Base-by-base conservation (phyloP, 1,140 invertebrate genomes). In the Trichonephila clavata region DNA sequence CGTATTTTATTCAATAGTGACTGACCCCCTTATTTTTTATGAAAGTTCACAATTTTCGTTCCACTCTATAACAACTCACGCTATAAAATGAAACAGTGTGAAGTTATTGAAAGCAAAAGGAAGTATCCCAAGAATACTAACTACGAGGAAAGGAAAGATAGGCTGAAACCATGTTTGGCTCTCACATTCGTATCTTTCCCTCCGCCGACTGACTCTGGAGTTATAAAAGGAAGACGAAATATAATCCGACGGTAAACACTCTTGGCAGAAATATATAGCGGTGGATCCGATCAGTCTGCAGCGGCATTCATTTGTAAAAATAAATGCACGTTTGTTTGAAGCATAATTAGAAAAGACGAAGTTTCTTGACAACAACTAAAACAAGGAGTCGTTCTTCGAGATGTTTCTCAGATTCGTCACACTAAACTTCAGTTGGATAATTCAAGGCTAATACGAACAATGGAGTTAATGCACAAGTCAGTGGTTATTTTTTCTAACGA, bases 191-290 rank as follows among this genome's bases (percentile, higher is more conserved):
- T 86, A 32, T 57, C n/a, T 43, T 57, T n/a, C 21, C 43, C 60
- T 32, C 84, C 84, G 63, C 8, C 39, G 32, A 39, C 50, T 43
- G 16, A 2, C 39, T n/a, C 68, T n/a, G 27, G 71, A 24, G 88
- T 60, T 90, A 90, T 59, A 90, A 90, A 90, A 80, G 88, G 88
- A 90, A 90, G 68, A 60, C 43, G 88, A 90, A 90, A 90, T n/a
- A 80, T 24, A 59, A 90, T 90, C 88, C 43, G n/a, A 21, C 88
- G 65, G 88, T 90, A 90, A 90, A 90, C 88, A 80, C 71, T 80
- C 65, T 71, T 71, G 63, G 86, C 86, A 89, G 61, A 68, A 89
- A 71, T 39, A 71, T n/a, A 57, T 43, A 71, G 18, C 32, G 50
- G 27, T 24, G 84, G 20, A 60, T 60, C n/a, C 84, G 27, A 86